phyloP scores from a whole-genome alignment of 2,797 vertebrate species.

The Oreochromis mossambicus region DNA sequence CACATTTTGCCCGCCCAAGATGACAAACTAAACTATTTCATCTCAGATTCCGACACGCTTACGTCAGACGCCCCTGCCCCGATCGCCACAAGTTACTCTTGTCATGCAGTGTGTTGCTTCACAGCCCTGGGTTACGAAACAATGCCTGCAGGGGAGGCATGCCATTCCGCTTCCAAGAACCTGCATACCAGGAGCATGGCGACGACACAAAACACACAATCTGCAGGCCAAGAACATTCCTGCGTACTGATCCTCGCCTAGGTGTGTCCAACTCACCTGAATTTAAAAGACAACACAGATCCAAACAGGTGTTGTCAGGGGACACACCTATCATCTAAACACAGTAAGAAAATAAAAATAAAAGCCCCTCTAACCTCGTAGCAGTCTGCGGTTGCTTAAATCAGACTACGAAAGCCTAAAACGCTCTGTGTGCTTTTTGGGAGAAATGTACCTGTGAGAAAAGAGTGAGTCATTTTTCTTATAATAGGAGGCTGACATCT shows the following conservation, averaged over 20 bases:
- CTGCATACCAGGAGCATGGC: constrained; percentile 22
- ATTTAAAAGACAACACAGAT: constrained; percentile 25
- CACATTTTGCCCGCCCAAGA: neutral
- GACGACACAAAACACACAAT: neutral
- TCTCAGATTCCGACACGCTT: neutral
- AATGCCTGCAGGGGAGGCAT: constrained; percentile 17
- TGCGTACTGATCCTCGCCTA: constrained; percentile 19
- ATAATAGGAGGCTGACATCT: constrained; percentile 49
- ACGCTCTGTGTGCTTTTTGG: neutral
- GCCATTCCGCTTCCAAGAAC: constrained; percentile 40
- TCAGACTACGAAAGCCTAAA: constrained; percentile 4
- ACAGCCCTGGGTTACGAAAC: constrained; percentile 38
- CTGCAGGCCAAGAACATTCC: constrained; percentile 51
- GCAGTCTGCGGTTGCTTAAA: neutral
- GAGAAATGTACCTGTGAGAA: constrained; percentile 26
- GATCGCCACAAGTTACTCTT: neutral
- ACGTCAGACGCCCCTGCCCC: neutral
- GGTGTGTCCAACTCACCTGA: constrained; percentile 53
- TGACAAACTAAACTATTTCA: neutral
- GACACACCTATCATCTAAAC: constrained; percentile 4
- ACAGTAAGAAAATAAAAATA: neutral
- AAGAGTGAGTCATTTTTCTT: constrained; percentile 42
- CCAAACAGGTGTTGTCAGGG: constrained; percentile 29
- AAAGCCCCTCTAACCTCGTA: neutral
- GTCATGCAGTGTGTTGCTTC: neutral